Evolutionary conservation across 1,140 invertebrate genomes (phyloP), one percentile per base, ranked within the genome.

Genomic region (Bilobella aurantiaca): DNA sequence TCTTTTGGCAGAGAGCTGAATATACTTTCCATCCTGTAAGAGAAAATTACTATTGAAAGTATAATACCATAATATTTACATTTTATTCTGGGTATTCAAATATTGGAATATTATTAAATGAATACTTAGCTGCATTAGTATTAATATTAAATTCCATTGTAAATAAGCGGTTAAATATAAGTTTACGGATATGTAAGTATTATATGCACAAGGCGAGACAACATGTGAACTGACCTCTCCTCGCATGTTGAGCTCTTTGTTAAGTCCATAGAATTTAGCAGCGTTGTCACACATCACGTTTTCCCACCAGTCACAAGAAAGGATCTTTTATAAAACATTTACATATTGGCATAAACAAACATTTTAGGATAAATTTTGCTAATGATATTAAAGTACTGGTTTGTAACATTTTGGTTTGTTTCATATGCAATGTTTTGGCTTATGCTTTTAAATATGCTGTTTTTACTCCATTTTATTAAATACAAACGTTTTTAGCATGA

Each of bases 231-330:
- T 63, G n/a, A 63, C 62, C n/a, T 56, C 23, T 18, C 28, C 62
- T 30, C 23, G 3, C 21, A 32, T 34, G 12, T 34, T 25, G 32
- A 63, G n/a, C 28, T 47, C 62, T 56, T 75, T 58, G 61, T 76
- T 76, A 1, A 73, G 49, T 3, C 32, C 34, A 49, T 75, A 76
- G 57, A 67, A 77, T 21, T 58, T 42, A 31, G 70, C 66, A 21
- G 75, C 68, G 16, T 62, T 57, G 8, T 76, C 74, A 69, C 81
- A 83, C 58, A 80, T 77, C 0, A 81, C 80, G 70, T 81, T 81
- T 56, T 74, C 80, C 81, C 81, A 83, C 81, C 81, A 82, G 61
- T 83, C 80, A 68, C 81, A 83, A 2, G 81, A 78, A 57, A 81
- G 73, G 49, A 70, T 68, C 69, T 70, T 58, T 8, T 29, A n/a